phyloP scores from a whole-genome alignment of 2,113 vertebrate species.

The Takifugu bimaculatus region DNA sequence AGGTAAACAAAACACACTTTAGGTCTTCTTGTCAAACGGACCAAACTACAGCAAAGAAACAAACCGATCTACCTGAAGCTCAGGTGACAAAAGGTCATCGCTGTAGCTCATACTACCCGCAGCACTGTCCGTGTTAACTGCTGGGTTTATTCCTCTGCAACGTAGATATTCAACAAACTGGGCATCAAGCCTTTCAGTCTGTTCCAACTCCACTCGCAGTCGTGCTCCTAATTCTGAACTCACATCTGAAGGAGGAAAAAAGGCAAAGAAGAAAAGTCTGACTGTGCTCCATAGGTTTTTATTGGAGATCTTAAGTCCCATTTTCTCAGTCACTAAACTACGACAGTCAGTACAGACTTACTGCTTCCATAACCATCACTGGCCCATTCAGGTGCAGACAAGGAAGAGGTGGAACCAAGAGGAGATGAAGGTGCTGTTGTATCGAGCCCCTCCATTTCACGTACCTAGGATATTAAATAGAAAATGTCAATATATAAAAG shows the following conservation, averaged over 20 bases:
- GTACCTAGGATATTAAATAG: slow-evolving; percentile 60
- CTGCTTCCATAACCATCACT: slow-evolving; percentile 79
- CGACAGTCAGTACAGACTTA: slow-evolving; percentile 58
- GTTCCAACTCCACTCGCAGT: slow-evolving; percentile 69
- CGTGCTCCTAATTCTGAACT: slow-evolving; percentile 73
- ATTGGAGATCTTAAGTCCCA: neutral
- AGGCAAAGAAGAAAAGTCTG: neutral
- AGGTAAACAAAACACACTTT: neutral
- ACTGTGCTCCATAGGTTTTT: neutral
- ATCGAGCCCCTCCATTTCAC: slow-evolving; percentile 74
- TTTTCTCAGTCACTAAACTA: neutral
- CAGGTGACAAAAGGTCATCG: slow-evolving; percentile 78
- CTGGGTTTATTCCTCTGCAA: slow-evolving; percentile 68
- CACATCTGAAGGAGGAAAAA: slow-evolving; percentile 67
- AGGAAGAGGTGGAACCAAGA: slow-evolving; percentile 70
- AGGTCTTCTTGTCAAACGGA: neutral
- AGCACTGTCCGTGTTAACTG: slow-evolving; percentile 63
- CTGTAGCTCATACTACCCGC: slow-evolving; percentile 69
- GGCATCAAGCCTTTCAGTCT: slow-evolving; percentile 65
- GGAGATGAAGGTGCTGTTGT: slow-evolving; percentile 72
- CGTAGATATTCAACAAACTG: slow-evolving; percentile 71
- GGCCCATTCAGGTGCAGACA: slow-evolving; percentile 68
- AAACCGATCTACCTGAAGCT: slow-evolving; percentile 78
- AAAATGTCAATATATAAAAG: neutral
- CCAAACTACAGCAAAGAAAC: neutral